phyloP scores from a whole-genome alignment of 2,113 vertebrate species.

The Terrapene triunguis region DNA sequence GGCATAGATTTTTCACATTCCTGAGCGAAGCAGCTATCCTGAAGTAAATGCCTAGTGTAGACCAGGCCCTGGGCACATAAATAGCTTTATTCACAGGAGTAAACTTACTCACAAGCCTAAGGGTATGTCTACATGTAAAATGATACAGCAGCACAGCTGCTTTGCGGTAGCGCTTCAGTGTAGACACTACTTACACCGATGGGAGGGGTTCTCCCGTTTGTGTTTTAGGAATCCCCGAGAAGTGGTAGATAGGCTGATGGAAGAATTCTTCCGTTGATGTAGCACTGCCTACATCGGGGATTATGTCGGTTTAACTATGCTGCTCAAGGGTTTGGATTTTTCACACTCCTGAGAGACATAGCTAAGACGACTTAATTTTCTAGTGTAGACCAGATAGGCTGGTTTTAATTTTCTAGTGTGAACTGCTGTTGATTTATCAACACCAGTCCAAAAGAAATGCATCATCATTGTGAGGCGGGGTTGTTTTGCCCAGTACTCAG shows the following conservation, averaged over 20 bases:
- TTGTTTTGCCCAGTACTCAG: not conserved
- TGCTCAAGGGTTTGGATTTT: not conserved
- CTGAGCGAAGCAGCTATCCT: no score
- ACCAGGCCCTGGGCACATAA: no score
- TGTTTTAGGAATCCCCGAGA: not conserved
- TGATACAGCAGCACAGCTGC: not conserved
- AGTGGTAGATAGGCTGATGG: not conserved
- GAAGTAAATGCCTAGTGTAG: no score
- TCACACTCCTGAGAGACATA: not conserved
- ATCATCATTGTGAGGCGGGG: no score
- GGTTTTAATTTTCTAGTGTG: not conserved
- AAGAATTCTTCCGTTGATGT: not conserved
- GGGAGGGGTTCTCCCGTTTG: not conserved
- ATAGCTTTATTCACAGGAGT: no score
- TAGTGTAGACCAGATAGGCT: not conserved
- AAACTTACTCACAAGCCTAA: no score
- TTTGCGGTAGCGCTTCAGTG: not conserved
- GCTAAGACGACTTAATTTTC: not conserved
- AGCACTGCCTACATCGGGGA: not conserved
- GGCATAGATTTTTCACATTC: no score
- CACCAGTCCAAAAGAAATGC: not conserved
- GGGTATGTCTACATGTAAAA: no score
- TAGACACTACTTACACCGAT: not conserved
- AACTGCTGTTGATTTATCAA: not conserved
- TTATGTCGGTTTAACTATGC: not conserved